Evolutionary conservation across 2,797 vertebrate genomes (phyloP), one percentile per base, ranked within the genome.

Genomic region (Buceros bicornis): DNA sequence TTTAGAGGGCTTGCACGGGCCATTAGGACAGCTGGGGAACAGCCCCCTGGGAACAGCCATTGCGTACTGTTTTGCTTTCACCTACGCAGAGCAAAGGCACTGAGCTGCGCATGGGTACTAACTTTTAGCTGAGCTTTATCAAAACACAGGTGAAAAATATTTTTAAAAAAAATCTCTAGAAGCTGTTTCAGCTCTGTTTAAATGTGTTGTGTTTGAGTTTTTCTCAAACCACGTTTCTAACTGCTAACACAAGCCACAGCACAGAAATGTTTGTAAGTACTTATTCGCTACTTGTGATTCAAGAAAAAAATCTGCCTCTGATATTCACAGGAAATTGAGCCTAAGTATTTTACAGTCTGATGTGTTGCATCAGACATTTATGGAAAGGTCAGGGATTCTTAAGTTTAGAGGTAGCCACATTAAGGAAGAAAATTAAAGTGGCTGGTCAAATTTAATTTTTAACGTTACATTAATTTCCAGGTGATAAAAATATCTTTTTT

Each of bases 251-350:
- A 84, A 89, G 53, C 8, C 45, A 29, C 21, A 60, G 53, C 17
- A 85, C 50, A 61, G 50, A 76, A 74, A 78, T n/a, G 3, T 77
- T 85, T 77, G 10, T 57, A 51, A 47, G 19, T 51, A 50, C 22
- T 73, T 74, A 53, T 37, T 79, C 73, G 43, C 53, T 87, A 20
- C 35, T 82, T 1, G 0, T 42, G 16, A 21, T 61, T 82, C 56
- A 61, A 74, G 53, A 64, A 60, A 88, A 88, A 70, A 76, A 31
- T 31, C 42, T 43, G 13, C 21, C 22, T 71, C 56, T 86, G 53
- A 64, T 25, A 76, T 88, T 64, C 64, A 80, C 43, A 72, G 85
- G 91, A 89, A 94, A 95, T 74, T 90, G 71, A 78, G 37, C 53
- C 76, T 89, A 76, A 77, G 47, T 82, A 60, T 77, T 95, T 89